phyloP scores from a whole-genome alignment of 1,140 invertebrate species.

The Polypedilum vanderplanki region DNA sequence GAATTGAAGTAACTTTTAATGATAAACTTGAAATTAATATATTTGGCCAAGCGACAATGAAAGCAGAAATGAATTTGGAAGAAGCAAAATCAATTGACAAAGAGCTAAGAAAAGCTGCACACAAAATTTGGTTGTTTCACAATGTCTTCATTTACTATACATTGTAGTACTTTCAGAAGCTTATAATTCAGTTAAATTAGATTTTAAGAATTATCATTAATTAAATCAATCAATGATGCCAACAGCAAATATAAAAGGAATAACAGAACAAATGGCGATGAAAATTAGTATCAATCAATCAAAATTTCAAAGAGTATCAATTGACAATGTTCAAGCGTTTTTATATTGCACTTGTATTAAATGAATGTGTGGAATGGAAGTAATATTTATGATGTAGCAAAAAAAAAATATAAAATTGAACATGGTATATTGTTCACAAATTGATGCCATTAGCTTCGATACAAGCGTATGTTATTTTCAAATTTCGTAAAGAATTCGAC shows the following conservation, averaged over 20 bases:
- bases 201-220: neutral
- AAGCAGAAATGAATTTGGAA: conserved; percentile 66
- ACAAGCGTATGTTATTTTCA: conserved; percentile 63
- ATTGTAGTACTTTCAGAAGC: conserved; percentile 25
- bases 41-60: conserved; percentile 74
- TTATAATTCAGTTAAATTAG: neutral
- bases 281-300: conserved; percentile 57
- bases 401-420: conserved; percentile 59
- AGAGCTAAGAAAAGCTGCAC: conserved; percentile 61
- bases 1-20: conserved; percentile 33
- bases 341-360: conserved; percentile 76
- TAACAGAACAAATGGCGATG: conserved; percentile 57
- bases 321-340: conserved; percentile 59
- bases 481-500: conserved; percentile 71
- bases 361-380: conserved; percentile 72
- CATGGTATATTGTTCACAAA: conserved; percentile 64
- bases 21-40: conserved; percentile 52
- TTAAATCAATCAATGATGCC: conserved; percentile 51
- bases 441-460: conserved; percentile 60
- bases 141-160: conserved; percentile 70
- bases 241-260: conserved; percentile 58
- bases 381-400: conserved; percentile 62
- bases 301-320: conserved; percentile 48
- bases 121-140: conserved; percentile 61
- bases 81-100: conserved; percentile 58